A percentile compares a stretch with the other conserved stretches of the same genome.
Conservation (phyloP, 2,113 vertebrate species). For the Calyptomena viridis region DNA sequence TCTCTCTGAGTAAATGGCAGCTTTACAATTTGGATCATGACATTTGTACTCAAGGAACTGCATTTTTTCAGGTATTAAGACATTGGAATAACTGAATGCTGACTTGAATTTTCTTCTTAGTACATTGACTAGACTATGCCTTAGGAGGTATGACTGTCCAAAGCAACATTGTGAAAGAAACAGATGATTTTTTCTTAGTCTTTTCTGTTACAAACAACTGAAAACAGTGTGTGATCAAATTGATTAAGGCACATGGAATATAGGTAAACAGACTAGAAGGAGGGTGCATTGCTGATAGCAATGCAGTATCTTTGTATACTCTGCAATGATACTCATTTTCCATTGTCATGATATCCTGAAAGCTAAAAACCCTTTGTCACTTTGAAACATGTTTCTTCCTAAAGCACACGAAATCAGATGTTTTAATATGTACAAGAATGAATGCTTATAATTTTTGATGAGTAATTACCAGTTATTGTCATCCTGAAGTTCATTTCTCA, state of each 20-base stretch:
- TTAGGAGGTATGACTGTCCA: neutral
- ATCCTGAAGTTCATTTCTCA: neutral
- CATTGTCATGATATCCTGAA: neutral
- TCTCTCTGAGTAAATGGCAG: neutral
- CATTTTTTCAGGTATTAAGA: neutral
- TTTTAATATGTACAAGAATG: neutral
- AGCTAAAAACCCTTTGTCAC: neutral
- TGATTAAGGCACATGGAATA: neutral
- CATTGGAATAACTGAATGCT: neutral
- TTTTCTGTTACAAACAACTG: neutral
- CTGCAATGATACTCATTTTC: neutral
- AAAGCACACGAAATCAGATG: neutral
- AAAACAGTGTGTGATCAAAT: neutral
- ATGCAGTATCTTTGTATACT: neutral
- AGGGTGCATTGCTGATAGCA: neutral
- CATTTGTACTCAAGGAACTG: neutral
- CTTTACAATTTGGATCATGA: neutral
- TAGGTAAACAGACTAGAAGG: neutral
- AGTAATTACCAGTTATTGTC: neutral
- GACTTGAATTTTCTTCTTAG: neutral
- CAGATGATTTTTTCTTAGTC: neutral
- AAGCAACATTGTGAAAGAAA: neutral
- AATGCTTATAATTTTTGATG: neutral
- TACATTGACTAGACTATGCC: neutral
- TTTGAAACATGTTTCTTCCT: neutral